Percentiles rank a stretch among this genome's conserved stretches.
These are phyloP conservation scores for Nyctalus aviator DNA, from an alignment of 2,797 vertebrate genomes.

Conservation along the genomic window DNA sequence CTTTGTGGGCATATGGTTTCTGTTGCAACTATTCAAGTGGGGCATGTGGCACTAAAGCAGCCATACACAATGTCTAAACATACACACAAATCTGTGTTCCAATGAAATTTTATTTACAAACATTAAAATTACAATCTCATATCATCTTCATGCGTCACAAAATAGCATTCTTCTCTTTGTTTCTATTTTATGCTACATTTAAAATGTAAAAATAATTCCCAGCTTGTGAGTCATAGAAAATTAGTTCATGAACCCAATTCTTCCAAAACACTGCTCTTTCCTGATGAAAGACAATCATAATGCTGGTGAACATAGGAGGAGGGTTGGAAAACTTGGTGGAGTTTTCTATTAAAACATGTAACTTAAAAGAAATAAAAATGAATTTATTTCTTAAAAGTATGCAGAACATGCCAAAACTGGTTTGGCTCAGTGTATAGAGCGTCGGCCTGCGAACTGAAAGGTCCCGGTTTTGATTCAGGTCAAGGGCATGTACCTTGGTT, in stretches of 20 bases:
- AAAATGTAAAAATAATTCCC: not conserved
- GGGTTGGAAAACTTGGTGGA: not conserved
- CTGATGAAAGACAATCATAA: not conserved
- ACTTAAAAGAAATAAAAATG: not conserved
- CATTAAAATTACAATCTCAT: not conserved
- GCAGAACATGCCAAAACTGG: rapidly evolving
- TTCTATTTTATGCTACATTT: not conserved
- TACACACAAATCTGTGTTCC: not conserved
- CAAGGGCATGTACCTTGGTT: no score
- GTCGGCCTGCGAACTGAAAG: no score
- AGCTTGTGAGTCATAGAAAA: not conserved
- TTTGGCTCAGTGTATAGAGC: no score
- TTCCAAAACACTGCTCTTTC: not conserved
- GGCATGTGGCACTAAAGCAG: not conserved
- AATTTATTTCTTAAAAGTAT: not conserved
- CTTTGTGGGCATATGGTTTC: not conserved
- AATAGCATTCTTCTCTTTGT: not conserved
- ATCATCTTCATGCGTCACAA: not conserved
- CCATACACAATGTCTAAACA: not conserved
- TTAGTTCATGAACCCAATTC: not conserved
- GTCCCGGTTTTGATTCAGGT: no score
- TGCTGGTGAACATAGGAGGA: not conserved
- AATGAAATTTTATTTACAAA: not conserved
- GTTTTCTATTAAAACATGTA: not conserved
- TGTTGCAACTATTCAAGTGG: not conserved